A percentile compares a stretch with the other conserved stretches of the same genome.
Evolutionary conservation across 2,113 vertebrate species (phyloP).

Genomic region (Okapia johnstoni): DNA sequence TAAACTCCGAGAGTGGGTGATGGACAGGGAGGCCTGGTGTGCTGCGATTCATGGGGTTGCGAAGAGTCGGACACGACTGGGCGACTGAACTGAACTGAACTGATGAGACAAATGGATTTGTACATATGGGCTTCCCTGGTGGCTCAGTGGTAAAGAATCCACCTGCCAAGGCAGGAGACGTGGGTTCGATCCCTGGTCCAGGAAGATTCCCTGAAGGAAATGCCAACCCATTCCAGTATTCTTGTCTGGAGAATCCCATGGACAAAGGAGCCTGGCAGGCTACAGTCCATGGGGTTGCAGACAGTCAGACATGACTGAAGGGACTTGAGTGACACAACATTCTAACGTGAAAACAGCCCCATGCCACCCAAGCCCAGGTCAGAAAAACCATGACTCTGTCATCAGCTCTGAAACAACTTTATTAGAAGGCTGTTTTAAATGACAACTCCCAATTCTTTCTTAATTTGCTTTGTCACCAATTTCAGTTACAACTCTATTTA

Average conservation of each 20-base stretch:
- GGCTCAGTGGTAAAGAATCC: background rate
- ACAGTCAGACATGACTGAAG: background rate
- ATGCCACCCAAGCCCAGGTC: background rate
- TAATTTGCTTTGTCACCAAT: conserved; percentile 76
- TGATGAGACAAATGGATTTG: background rate
- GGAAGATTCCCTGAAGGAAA: background rate
- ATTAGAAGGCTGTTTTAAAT: conserved; percentile 84
- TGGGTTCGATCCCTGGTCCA: background rate
- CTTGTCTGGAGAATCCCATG: background rate
- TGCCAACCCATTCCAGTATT: background rate
- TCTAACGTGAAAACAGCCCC: fast-evolving
- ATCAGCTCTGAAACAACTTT: conserved; percentile 82
- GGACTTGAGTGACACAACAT: background rate
- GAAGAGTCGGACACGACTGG: no score
- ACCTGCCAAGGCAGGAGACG: background rate
- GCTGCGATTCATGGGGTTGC: no score
- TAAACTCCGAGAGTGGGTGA: no score
- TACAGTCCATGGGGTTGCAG: background rate
- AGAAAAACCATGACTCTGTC: background rate
- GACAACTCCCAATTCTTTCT: conserved; percentile 72
- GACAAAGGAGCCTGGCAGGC: background rate
- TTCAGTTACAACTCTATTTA: conserved; percentile 74
- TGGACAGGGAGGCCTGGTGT: no score
- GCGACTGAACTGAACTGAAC: no score
- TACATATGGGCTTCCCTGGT: background rate